Conservation (phyloP, 1,140 invertebrate genomes). For the Nasonia longicornis region DNA sequence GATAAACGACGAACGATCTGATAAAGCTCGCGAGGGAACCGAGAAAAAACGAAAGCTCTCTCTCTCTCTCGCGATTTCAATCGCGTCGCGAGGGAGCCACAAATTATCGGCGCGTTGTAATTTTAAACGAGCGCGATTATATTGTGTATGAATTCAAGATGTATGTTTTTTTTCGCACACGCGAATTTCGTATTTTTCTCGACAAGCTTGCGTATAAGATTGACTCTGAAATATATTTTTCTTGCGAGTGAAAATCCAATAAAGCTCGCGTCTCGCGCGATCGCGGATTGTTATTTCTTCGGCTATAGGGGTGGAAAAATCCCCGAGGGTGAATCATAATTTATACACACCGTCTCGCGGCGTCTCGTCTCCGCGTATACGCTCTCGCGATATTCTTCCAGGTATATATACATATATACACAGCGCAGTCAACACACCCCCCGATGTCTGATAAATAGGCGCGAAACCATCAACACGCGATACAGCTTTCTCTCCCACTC, state of each 20-base stretch:
- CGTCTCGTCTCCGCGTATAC: neutral
- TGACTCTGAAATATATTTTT: neutral
- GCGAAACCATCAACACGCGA: neutral
- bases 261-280: neutral
- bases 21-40: neutral
- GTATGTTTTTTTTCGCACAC: neutral
- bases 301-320: neutral
- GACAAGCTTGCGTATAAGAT: neutral
- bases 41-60: neutral
- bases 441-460: neutral
- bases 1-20: slow-evolving; percentile 1
- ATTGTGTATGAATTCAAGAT: neutral
- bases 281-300: neutral
- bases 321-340: neutral
- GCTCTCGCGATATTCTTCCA: neutral
- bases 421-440: too few relatives aligned
- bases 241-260: neutral
- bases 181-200: neutral
- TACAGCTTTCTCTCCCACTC: neutral
- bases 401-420: neutral
- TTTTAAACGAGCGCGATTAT: neutral
- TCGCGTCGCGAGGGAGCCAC: neutral
- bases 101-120: neutral
- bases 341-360: neutral
- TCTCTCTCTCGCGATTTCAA: neutral